Base-by-base conservation (phyloP, 1,140 invertebrate species). In the Tetraneura akinire region DNA sequence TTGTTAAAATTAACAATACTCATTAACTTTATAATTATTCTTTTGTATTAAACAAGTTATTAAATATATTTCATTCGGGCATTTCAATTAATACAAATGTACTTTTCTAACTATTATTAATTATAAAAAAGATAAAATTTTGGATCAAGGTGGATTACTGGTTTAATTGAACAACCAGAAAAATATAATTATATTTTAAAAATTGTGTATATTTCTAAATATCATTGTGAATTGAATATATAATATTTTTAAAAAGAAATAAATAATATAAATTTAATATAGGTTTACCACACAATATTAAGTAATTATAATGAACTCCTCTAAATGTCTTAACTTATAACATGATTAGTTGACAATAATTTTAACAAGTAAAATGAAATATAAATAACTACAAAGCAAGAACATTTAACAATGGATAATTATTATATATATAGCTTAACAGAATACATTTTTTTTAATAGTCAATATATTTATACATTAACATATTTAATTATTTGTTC, bases 241-340 rank as follows among this genome's bases (percentile, higher is more conserved):
- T 70, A 70, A 70, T 49, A 49, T 70, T 70, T 29, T 51, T 6
- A 29, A 51, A 49, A 16, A 21, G 23, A 37, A 37, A 26, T 70
- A 70, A 47, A 49, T 70, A 49, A 49, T 49, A 68, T 26, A n/a
- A 70, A 70, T 49, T 70, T 1, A 45, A 26, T 47, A 42, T 70
- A 70, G 49, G 26, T 70, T 47, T 16, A 26, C 21, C 68, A 70
- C 68, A 70, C 68, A 70, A 49, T 26, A 70, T 49, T 49, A 51
- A 70, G 13, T 49, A 21, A 57, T 37, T 78, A 78, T 62, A 78
- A 78, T 78, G 73, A 78, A 78, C 73, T 78, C 73, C 73, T 78
- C 73, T 78, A 78, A 78, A 62, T 78, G 55, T 74, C 42, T 55
- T 37, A 55, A 42, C 32, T 37, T 37, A 21, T 53, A 37, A 53